Evolutionary conservation across 2,888 invertebrate genomes (phyloP), one percentile per base, ranked within the genome.

Genomic region (Drosophila parthenogenetica): DNA sequence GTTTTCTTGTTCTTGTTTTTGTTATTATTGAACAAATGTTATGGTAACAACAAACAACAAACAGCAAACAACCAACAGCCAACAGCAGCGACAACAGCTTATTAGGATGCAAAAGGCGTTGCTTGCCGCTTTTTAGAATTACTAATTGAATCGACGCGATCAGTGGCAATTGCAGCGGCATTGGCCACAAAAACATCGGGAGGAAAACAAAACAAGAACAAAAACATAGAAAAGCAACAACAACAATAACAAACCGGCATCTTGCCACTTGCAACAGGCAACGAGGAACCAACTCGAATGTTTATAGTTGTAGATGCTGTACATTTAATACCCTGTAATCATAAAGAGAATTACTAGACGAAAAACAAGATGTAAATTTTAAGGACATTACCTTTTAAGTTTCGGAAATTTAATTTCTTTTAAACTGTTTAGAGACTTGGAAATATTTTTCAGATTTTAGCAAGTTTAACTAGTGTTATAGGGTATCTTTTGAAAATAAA

Each of bases 71-170:
- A 45, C 59, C 46, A 29, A 17, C 19, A 57, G 40, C 59, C 48
- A 46, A 17, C 43, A 37, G 48, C 29, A 29, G 55, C 73, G 46
- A 32, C 62, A 63, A 60, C 65, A 62, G 42, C 85, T 85, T 83
- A 90, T 91, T 90, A 89, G 89, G 90, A 91, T 91, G 90, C 91
- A 91, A 87, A 87, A 90, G 81, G 82, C 90, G 85, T 89, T 87
- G 81, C 85, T 79, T 87, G 87, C 79, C 83, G 89, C 91, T 90
- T 90, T 91, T 90, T 83, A 86, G 91, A 91, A 91, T 91, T 89
- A 91, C 91, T 91, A 91, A 91, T 91, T 91, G 91, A 91, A 91
- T 89, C 91, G 90, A 91, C 91, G 91, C 91, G 89, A 90, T 90
- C 88, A 85, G 82, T 78, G 88, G 89, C 83, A 82, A 77, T 81